A percentile compares a stretch with the other conserved stretches of the same genome.
phyloP scores from a whole-genome alignment of 35 echinoderm and acorn worm species.

The Stichopus chloronotus region DNA sequence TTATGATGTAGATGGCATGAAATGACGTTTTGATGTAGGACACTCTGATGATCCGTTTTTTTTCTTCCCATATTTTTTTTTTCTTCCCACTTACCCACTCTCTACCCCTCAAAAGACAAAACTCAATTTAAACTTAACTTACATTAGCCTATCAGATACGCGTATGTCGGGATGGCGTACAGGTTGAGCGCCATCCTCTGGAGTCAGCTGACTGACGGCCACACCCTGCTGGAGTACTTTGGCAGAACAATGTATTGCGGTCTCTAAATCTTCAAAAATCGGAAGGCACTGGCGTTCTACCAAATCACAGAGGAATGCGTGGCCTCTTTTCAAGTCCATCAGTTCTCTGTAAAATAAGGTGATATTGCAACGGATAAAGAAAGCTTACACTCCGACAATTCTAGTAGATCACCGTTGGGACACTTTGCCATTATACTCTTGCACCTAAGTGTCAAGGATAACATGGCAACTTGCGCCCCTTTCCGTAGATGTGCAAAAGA shows the following conservation, averaged over 20 bases:
- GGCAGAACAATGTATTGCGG: constrained; percentile 82
- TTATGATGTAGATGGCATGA: too few relatives aligned
- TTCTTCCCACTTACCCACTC: neutral
- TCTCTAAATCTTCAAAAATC: constrained; percentile 87
- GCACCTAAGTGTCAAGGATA: too few relatives aligned
- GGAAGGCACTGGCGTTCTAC: constrained; percentile 84
- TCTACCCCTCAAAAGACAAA: too few relatives aligned
- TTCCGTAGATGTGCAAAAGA: too few relatives aligned
- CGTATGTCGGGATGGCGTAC: constrained; percentile 75
- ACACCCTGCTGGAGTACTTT: constrained; percentile 76
- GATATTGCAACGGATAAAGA: too few relatives aligned
- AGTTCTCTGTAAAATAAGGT: constrained; percentile 67
- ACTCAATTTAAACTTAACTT: constrained; percentile 10
- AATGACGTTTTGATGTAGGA: too few relatives aligned
- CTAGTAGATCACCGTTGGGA: too few relatives aligned
- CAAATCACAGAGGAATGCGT: constrained; percentile 80
- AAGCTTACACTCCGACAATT: too few relatives aligned
- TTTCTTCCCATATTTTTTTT: neutral
- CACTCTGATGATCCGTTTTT: neutral
- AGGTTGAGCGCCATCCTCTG: constrained; percentile 80
- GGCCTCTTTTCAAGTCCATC: constrained; percentile 66
- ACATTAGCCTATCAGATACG: constrained; percentile 80
- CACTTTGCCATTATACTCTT: too few relatives aligned
- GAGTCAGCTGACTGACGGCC: constrained; percentile 54
- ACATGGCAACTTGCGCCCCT: too few relatives aligned